These are phyloP conservation scores for Eidolon dupreanum DNA, from an alignment of 2,797 vertebrate species.

Conservation along the genomic window DNA sequence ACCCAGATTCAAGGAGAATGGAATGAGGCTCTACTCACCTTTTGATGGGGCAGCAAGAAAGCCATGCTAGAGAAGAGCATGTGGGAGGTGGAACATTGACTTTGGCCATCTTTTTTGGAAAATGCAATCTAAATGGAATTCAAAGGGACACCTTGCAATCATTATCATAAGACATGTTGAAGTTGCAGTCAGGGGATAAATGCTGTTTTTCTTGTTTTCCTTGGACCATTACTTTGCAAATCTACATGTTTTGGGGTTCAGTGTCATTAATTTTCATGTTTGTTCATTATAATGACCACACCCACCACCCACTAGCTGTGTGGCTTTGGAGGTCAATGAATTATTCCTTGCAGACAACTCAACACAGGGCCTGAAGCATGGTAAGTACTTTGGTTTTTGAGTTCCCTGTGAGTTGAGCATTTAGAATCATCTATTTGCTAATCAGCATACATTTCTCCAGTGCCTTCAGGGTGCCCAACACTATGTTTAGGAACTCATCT, in stretches of 20 bases:
- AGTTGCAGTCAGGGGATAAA: not conserved
- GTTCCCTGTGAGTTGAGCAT: not conserved
- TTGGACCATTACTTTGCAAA: not conserved
- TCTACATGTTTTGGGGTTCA: not conserved
- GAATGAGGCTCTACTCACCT: not conserved
- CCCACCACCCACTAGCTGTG: not conserved
- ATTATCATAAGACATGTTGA: not conserved
- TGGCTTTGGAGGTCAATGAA: not conserved
- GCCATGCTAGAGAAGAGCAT: not conserved
- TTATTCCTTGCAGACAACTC: not conserved
- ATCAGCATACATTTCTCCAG: not conserved
- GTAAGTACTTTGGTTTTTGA: not conserved
- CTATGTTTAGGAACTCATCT: not conserved
- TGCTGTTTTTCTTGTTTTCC: not conserved
- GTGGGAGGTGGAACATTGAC: not conserved
- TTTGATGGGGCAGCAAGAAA: not conserved
- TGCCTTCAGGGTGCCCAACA: not conserved
- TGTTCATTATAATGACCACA: not conserved
- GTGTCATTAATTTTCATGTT: not conserved
- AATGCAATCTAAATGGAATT: not conserved
- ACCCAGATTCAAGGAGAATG: not conserved
- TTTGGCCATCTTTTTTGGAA: not conserved
- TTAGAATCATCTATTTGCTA: slow-evolving; percentile 52
- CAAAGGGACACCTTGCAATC: not conserved
- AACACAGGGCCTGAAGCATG: not conserved